Evolutionary conservation across 2,797 vertebrate species (phyloP).

Genomic region (Allobates femoralis): DNA sequence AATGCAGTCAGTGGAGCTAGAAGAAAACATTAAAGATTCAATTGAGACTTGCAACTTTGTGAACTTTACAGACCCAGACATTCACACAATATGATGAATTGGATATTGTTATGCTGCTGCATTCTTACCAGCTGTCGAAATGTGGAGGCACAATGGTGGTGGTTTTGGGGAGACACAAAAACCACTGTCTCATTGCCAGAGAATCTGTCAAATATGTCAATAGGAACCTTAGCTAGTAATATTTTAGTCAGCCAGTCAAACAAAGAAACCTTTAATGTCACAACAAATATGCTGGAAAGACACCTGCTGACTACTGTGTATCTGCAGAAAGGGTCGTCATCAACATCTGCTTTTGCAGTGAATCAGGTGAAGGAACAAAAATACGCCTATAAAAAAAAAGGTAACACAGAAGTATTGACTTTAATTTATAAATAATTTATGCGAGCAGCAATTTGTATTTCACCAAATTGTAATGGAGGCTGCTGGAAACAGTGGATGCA

Average conservation of each 20-base stretch:
- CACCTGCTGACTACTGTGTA: background rate
- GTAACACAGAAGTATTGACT: background rate
- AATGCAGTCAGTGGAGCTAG: background rate
- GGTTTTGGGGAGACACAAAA: conserved; percentile 46
- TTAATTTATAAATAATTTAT: background rate
- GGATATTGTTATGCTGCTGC: conserved; percentile 48
- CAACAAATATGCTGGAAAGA: conserved; percentile 6
- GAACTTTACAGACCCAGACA: background rate
- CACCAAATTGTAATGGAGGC: too few species aligned
- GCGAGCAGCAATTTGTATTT: too few species aligned
- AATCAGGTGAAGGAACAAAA: conserved; percentile 17
- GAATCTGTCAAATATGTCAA: background rate
- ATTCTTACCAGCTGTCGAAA: conserved; percentile 16
- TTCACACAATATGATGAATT: conserved; percentile 38
- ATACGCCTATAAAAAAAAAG: conserved; percentile 19
- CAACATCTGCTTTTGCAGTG: background rate
- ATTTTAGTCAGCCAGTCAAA: background rate
- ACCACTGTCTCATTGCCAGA: conserved; percentile 16
- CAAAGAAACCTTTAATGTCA: background rate
- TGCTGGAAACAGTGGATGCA: too few species aligned
- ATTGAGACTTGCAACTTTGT: background rate
- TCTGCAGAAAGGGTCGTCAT: background rate
- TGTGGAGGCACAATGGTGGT: conserved; percentile 56
- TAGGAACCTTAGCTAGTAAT: background rate
- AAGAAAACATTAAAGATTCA: background rate